These are phyloP conservation scores for Geophilus truncorum DNA, from an alignment of 2,888 invertebrate genomes.

Conservation along the genomic window DNA sequence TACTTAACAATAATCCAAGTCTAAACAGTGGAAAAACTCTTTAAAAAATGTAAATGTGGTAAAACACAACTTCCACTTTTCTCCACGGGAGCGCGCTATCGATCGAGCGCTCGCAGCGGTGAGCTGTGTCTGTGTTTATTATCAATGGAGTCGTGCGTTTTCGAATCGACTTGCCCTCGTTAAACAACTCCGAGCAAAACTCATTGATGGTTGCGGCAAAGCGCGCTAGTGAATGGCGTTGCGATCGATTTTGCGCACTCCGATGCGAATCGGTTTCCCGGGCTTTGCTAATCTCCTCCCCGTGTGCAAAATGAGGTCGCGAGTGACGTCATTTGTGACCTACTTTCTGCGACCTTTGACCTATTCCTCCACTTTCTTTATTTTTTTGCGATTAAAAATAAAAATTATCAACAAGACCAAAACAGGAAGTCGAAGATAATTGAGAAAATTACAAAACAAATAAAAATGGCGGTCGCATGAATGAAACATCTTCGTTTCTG, in stretches of 20 bases:
- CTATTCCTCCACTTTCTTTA: not conserved
- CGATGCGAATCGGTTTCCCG: not conserved
- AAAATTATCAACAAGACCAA: not conserved
- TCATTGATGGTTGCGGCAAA: not conserved
- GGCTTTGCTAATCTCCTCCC: not conserved
- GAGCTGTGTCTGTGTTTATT: too few species aligned
- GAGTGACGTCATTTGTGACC: not conserved
- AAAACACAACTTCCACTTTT: not conserved
- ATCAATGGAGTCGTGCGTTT: not conserved
- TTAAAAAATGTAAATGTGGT: not conserved
- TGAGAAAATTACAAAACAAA: too few species aligned
- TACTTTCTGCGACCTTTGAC: slow-evolving; percentile 1
- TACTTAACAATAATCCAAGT: too few species aligned
- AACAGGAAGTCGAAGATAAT: not conserved
- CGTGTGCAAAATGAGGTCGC: not conserved
- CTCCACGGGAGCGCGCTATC: not conserved
- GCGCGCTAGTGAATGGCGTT: not conserved
- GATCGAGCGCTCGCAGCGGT: not conserved
- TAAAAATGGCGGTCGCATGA: not conserved
- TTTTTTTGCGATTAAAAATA: not conserved
- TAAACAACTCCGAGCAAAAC: not conserved
- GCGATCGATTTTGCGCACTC: not conserved
- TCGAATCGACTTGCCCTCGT: not conserved
- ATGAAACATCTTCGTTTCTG: not conserved
- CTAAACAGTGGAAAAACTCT: not conserved